phyloP scores from a whole-genome alignment of 2,888 invertebrate genomes.

The Hydrotaea diabolus region DNA sequence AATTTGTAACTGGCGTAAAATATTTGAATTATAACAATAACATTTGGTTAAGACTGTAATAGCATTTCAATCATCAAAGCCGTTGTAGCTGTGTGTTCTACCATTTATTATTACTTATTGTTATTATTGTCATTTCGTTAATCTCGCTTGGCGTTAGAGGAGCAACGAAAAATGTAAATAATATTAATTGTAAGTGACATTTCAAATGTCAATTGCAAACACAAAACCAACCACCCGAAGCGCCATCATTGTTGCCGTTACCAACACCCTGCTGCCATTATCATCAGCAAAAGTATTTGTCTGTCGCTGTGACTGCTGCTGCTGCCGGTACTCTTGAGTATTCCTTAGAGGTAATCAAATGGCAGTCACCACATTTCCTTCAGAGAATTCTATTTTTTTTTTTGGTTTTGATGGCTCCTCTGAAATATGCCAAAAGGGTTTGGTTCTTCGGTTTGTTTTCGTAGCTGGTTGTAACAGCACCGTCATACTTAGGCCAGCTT shows the following conservation, averaged over 20 bases:
- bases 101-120: background rate
- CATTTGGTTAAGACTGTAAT: too few relatives aligned
- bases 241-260: too few relatives aligned
- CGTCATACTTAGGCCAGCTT: background rate
- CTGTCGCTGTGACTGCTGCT: too few relatives aligned
- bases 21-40: too few relatives aligned
- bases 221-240: background rate
- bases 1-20: too few relatives aligned
- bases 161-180: background rate
- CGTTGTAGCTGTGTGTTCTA: too few relatives aligned
- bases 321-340: background rate
- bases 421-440: background rate
- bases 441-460: background rate
- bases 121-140: background rate
- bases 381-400: background rate
- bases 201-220: slow-evolving; percentile 30
- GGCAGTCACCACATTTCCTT: too few relatives aligned
- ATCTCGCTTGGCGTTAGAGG: background rate
- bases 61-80: too few relatives aligned
- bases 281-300: background rate
- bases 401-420: background rate
- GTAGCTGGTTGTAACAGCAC: background rate
- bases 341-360: too few relatives aligned
- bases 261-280: background rate
- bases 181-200: slow-evolving; percentile 31